Conservation (phyloP, 2,888 invertebrate species). For the Caenorhabditis drosophilae region DNA sequence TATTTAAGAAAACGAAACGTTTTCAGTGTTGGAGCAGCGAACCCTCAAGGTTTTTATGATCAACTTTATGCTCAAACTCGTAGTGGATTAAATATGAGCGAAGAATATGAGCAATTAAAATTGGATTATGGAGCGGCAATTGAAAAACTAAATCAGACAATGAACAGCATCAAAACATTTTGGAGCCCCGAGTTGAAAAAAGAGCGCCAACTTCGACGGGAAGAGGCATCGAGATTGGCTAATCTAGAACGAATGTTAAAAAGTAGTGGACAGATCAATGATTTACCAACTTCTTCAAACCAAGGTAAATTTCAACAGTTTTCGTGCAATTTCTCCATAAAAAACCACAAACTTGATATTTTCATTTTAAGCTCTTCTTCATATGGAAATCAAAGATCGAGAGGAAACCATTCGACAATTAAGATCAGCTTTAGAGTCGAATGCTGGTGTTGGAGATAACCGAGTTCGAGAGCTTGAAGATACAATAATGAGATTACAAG, state of each 20-base stretch:
- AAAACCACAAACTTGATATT: conserved; percentile 3
- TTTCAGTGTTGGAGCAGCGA: no score
- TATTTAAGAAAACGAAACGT: no score
- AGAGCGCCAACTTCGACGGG: conserved; percentile 51
- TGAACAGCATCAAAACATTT: conserved; percentile 99
- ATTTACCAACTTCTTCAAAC: conserved; percentile 2
- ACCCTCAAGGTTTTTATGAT: no score
- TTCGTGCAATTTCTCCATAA: background rate
- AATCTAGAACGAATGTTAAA: conserved; percentile 43
- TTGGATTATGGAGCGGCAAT: conserved; percentile 58
- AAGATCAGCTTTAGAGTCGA: conserved; percentile 33
- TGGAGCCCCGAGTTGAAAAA: conserved; percentile 91
- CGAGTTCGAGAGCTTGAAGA: conserved; percentile 48
- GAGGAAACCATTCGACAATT: conserved; percentile 49
- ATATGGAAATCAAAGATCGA: conserved; percentile 37
- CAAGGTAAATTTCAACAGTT: conserved; percentile 23
- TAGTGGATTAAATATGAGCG: no score
- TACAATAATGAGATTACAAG: conserved; percentile 44
- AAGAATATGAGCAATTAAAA: no score
- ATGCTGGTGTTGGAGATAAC: conserved; percentile 20
- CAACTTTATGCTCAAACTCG: no score
- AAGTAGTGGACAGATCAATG: conserved; percentile 8
- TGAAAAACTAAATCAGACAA: conserved; percentile 71
- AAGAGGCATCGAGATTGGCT: conserved; percentile 47
- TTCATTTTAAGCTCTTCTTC: conserved; percentile 40